These are phyloP conservation scores for Etheostoma cragini DNA, from an alignment of 2,113 vertebrate genomes.

Conservation along the genomic window DNA sequence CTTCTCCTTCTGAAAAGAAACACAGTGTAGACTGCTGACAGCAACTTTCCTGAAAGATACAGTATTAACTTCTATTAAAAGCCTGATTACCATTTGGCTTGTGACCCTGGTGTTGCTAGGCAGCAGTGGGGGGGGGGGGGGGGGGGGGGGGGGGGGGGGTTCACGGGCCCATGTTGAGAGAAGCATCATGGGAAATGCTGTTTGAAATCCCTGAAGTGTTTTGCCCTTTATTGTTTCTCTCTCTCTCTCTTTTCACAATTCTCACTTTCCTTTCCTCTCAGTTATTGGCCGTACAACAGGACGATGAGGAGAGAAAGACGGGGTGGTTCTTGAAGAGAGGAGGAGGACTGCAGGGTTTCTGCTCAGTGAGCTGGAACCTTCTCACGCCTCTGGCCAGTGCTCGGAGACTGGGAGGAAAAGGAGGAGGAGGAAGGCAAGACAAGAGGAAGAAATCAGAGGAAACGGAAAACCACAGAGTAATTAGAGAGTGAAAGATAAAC, in stretches of 20 bases:
- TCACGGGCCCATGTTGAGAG: constrained; percentile 9
- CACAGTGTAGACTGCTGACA: not conserved
- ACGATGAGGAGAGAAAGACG: constrained; percentile 44
- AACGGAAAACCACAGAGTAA: constrained; percentile 55
- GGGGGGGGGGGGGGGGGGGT: not conserved
- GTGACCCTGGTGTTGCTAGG: constrained; percentile 31
- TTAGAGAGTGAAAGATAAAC: constrained; percentile 54
- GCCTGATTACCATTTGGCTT: constrained; percentile 22
- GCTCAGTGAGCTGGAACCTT: constrained; percentile 77
- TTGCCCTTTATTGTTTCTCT: constrained; percentile 19
- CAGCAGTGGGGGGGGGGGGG: constrained; percentile 13
- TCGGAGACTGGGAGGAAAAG: constrained; percentile 56
- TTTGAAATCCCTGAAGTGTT: constrained; percentile 28
- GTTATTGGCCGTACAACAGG: constrained; percentile 39
- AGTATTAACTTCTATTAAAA: constrained; percentile 18
- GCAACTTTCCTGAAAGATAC: constrained; percentile 18
- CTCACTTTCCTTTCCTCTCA: constrained; percentile 20
- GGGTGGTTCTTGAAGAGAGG: constrained; percentile 44
- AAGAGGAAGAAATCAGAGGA: constrained; percentile 47
- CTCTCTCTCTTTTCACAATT: constrained; percentile 9
- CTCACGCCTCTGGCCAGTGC: constrained; percentile 74
- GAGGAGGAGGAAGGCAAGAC: constrained; percentile 14
- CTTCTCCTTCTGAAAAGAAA: not conserved
- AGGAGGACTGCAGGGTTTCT: constrained; percentile 68
- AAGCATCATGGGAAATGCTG: constrained; percentile 56